Evolutionary conservation across 2,113 vertebrate genomes (phyloP), one percentile per base, ranked within the genome.

Genomic region (Nerophis ophidion): DNA sequence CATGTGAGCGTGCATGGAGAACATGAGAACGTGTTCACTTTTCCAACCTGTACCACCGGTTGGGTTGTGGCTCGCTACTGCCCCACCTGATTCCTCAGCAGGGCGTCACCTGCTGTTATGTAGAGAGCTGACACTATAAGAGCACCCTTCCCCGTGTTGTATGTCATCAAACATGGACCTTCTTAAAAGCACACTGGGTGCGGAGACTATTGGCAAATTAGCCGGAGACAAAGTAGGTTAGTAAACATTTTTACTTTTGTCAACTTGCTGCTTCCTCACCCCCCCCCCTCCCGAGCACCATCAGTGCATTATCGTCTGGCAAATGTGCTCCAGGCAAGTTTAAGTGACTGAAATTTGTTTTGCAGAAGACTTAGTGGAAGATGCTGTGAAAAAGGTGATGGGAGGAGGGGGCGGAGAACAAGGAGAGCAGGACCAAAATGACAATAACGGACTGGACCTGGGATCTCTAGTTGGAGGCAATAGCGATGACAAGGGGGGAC

Each of bases 21-120:
- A 40, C 35, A 36, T 9, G 53, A 11, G n/a, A 40, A 55, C 42
- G 8, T 7, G 5, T 6, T n/a, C 9, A 10, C 42, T n/a, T 4
- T 6, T 6, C 36, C 15, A 19, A 52, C 63, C 55, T 5, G 66
- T 46, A 44, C 0, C 4, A 59, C 64, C 0, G 46, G 61, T 75
- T 7, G 3, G 7, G 9, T 38, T 2, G 14, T n/a, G 10, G 26
- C 6, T 14, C 56, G 35, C 14, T 13, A 16, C 52, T 12, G 54
- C 7, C 56, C 14, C 63, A 1, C 77, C 80, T 4, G 38, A 74
- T 74, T 80, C 67, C 65, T 73, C 17, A 4, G 10, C 46, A n/a
- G 67, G 76, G 72, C 2, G 48, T 58, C 56, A 6, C 59, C 65
- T 44, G 48, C 26, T 7, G 19, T 1, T 3, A 53, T 8, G 0